Evolutionary conservation across 2,113 vertebrate species (phyloP), one percentile per base, ranked within the genome.

Genomic region (Aldabrachelys gigantea): DNA sequence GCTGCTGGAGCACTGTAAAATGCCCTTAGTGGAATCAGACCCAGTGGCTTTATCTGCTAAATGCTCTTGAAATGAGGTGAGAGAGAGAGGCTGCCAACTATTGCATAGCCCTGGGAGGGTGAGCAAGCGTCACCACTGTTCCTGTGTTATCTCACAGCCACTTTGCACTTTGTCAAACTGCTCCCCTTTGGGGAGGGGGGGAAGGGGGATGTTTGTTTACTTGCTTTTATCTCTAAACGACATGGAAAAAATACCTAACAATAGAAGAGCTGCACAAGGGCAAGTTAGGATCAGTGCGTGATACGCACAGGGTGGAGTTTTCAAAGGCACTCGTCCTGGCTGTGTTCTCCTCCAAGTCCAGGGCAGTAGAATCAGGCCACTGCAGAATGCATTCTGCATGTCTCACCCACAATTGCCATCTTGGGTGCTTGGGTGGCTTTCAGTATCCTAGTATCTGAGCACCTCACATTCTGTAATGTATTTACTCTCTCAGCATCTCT

Each of bases 61-160:
- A 0, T 16, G 10, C 8, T 85, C 12, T 47, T 47, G 65, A 91
- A 76, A 22, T 27, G 82, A 91, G 31, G 47, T 54, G 62, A 57
- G 84, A 84, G 82, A 41, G 35, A 50, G 47, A n/a, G 0, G 0
- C 24, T 49, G 2, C 2, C 35, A 31, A 54, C 22, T 35, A 8
- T 0, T 0, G n/a, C 1, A 0, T 38, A 9, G 57, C 22, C 2
- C 6, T 41, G 35, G 0, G 2, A 47, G 47, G 41, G 31, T 85
- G 56, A 89, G 1, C 62, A 90, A 87, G 17, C 53, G 17, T 78
- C 0, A 0, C 47, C 54, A 2, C 11, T 50, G 16, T 31, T 76
- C 5, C 49, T 81, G 59, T 29, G 52, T 59, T 86, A 0, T 84
- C 69, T 96, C 31, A 17, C 31, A 78, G 57, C 31, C 86, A 38